Percentiles rank a stretch among this genome's conserved stretches.
These are phyloP conservation scores for Laticauda colubrina DNA, from an alignment of 2,113 vertebrate species.

Conservation along the genomic window DNA sequence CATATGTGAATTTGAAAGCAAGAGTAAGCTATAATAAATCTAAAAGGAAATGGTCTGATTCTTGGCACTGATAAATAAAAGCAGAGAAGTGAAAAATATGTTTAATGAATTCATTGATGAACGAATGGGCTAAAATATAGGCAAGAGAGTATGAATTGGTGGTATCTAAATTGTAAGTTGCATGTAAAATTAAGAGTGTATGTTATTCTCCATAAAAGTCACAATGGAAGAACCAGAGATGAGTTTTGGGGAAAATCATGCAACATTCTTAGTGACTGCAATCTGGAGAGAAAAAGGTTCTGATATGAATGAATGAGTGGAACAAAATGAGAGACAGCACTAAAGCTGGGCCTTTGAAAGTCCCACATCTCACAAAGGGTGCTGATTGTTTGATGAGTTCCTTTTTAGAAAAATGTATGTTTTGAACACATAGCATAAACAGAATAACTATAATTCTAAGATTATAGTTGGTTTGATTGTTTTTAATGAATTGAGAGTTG, in stretches of 20 bases:
- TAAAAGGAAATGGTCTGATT: background rate
- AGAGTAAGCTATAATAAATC: background rate
- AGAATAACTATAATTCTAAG: background rate
- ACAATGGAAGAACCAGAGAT: background rate
- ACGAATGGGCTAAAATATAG: background rate
- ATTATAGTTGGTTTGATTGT: background rate
- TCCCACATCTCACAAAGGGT: background rate
- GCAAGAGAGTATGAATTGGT: background rate
- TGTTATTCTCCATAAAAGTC: background rate
- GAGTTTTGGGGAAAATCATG: background rate
- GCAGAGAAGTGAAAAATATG: background rate
- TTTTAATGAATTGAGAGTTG: background rate
- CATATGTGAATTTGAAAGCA: background rate
- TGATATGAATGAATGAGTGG: background rate
- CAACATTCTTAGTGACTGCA: background rate
- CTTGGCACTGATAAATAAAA: background rate
- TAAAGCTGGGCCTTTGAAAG: background rate
- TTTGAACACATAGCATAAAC: background rate
- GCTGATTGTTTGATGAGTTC: background rate
- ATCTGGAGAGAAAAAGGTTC: background rate
- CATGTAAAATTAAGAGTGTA: background rate
- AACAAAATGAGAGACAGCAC: background rate
- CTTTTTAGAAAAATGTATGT: background rate
- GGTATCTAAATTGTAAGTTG: background rate
- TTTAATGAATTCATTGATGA: background rate